Conservation (phyloP, 2,113 vertebrate genomes). For the Erinaceus europaeus region DNA sequence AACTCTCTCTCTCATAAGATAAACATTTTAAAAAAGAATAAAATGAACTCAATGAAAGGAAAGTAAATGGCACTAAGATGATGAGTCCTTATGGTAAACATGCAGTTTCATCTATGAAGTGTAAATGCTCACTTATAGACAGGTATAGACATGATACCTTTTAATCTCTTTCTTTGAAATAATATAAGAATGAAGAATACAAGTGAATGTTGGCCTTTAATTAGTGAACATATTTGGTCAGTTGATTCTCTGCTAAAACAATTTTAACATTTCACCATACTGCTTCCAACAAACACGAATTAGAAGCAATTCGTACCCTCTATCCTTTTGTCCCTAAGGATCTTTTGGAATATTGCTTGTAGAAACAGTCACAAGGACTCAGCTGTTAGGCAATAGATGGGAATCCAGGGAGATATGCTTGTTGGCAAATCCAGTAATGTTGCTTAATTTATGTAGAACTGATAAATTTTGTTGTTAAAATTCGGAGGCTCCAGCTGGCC, state of each 20-base stretch:
- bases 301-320: constrained; percentile 41
- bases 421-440: constrained; percentile 36
- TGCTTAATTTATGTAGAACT: constrained; percentile 29
- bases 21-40: too few relatives aligned
- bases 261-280: constrained; percentile 22
- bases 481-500: too few relatives aligned
- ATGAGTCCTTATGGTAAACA: neutral
- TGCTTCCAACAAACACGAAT: neutral
- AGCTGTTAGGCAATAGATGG: constrained; percentile 3
- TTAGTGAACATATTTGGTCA: neutral
- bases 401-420: constrained; percentile 11
- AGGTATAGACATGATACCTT: neutral
- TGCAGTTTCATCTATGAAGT: neutral
- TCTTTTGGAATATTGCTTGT: constrained; percentile 51
- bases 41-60: neutral
- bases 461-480: too few relatives aligned
- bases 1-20: too few relatives aligned
- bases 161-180: constrained; percentile 1
- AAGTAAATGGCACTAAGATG: neutral
- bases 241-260: neutral
- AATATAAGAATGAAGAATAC: constrained; percentile 26
- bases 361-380: constrained; percentile 45
- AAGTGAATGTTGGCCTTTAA: neutral
- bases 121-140: neutral
- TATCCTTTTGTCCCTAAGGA: constrained; percentile 9